These are phyloP conservation scores for Ceyx erithaca DNA, from an alignment of 2,797 vertebrate species.

Conservation along the genomic window DNA sequence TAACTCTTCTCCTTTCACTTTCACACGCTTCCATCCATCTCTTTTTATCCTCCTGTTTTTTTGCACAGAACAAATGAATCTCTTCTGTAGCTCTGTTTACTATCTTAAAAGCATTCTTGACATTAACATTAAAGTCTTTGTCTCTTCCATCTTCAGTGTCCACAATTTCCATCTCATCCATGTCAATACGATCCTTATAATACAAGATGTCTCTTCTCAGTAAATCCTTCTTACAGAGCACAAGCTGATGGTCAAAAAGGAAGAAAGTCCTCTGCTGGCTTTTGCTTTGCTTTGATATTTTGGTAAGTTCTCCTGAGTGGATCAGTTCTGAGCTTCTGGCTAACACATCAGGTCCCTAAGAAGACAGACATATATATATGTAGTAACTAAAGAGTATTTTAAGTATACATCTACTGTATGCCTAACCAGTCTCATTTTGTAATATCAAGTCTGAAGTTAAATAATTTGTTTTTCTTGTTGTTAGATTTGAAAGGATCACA, in stretches of 20 bases:
- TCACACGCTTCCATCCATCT: constrained; percentile 90
- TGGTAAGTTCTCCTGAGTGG: constrained; percentile 93
- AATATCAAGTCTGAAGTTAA: not conserved
- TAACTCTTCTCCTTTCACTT: constrained; percentile 89
- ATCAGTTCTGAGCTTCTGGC: constrained; percentile 94
- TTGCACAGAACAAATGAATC: constrained; percentile 88
- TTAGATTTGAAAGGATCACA: not conserved
- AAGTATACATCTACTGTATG: not conserved
- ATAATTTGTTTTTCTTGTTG: not conserved
- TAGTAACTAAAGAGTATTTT: not conserved
- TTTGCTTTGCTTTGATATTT: constrained; percentile 88
- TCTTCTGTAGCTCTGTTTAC: constrained; percentile 85
- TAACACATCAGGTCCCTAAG: constrained; percentile 87
- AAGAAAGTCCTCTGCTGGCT: constrained; percentile 96
- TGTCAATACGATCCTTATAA: constrained; percentile 90
- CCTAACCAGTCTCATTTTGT: not conserved
- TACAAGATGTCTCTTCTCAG: constrained; percentile 94
- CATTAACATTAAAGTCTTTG: constrained; percentile 83
- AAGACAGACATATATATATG: not conserved
- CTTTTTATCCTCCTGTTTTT: constrained; percentile 92
- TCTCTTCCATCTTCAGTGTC: constrained; percentile 90
- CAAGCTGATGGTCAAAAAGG: constrained; percentile 97
- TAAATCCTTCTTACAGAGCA: constrained; percentile 96
- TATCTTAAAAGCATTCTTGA: constrained; percentile 90
- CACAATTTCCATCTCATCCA: constrained; percentile 86